Base-by-base conservation (phyloP, 2,797 vertebrate genomes). In the Sebastes matsubarae region DNA sequence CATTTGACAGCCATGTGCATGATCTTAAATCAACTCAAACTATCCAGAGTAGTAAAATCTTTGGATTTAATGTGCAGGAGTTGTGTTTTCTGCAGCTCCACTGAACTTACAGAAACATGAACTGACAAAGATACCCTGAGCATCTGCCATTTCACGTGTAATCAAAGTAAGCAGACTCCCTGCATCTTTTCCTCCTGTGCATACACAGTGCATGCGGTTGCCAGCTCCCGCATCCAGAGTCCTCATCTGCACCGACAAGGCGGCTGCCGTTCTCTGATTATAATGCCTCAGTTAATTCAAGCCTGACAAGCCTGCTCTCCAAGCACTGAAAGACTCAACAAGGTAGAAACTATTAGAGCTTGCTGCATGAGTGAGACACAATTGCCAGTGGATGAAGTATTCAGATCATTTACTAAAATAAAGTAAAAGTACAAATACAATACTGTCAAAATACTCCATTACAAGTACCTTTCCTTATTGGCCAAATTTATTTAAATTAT, bases 261-360 rank as follows among this genome's bases (percentile, higher is more conserved):
- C 79, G 46, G 38, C 80, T 82, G 85, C 58, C 77, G 42, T 46
- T 77, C 75, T 82, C 80, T 78, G 89, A 89, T 88, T 86, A 70
- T 42, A 80, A 79, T 42, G 75, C 79, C 69, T 86, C 54, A 72
- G 60, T 74, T 87, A 79, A 81, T 77, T 84, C 84, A 72, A 77
- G 80, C 67, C 54, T 70, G 67, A 85, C 68, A 52, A 79, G 66
- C 27, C 32, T 30, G 29, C 80, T 84, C 80, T 88, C 80, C 59
- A 61, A 77, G 64, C 83, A 30, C 65, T 13, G 72, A 22, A 50
- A 55, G 75, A 80, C 77, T 88, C 79, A 76, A 87, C 65, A 77
- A 79, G 73, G 77, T 76, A 75, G 46, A 84, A 85, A 75, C 72
- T 71, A 76, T 77, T 55, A 61, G 55, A 71, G 80, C 72, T 77